Evolutionary conservation across 2,888 invertebrate genomes (phyloP).

Genomic region (Cacoxenus indagator): DNA sequence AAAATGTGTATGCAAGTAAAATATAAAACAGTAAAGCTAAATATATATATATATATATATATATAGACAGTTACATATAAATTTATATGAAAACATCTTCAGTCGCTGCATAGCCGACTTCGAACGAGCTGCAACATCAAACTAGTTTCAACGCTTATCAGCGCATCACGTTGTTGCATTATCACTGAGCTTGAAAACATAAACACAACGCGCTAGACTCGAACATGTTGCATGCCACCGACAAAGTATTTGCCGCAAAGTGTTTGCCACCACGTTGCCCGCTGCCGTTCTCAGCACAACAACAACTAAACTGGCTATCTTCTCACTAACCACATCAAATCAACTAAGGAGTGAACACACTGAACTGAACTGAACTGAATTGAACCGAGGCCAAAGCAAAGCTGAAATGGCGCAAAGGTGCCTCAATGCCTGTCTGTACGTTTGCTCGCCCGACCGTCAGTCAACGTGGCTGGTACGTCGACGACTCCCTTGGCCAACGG

Average conservation of each 20-base stretch:
- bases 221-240: conserved; percentile 35
- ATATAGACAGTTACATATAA: no score
- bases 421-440: no score
- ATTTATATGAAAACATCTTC: no score
- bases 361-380: not conserved
- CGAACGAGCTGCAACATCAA: conserved; percentile 56
- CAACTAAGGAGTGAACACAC: not conserved
- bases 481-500: conserved; percentile 53
- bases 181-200: conserved; percentile 47
- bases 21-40: no score
- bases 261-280: no score
- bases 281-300: not conserved
- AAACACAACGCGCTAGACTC: conserved; percentile 48
- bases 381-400: conserved; percentile 1
- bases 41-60: no score
- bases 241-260: conserved; percentile 20
- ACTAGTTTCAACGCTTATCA: conserved; percentile 59
- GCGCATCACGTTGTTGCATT: conserved; percentile 53
- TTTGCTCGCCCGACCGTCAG: no score
- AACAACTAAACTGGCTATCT: not conserved
- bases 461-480: conserved; percentile 33
- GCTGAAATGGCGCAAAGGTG: conserved; percentile 19
- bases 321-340: not conserved
- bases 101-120: no score
- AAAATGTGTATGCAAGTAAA: not conserved